phyloP scores from a whole-genome alignment of 2,888 invertebrate species.

The Zele albiditarsus region DNA sequence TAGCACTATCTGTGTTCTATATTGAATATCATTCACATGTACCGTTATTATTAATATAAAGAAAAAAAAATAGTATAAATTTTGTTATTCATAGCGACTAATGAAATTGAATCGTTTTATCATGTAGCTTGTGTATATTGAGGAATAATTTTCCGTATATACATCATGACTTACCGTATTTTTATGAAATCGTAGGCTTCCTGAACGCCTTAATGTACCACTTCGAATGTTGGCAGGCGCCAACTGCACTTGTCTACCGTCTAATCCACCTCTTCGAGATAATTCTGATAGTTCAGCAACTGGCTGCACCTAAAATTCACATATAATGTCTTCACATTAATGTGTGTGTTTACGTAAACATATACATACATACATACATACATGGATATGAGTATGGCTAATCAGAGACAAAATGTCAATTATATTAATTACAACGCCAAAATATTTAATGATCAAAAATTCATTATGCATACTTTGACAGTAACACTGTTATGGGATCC shows the following conservation, averaged over 20 bases:
- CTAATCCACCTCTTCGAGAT: slow-evolving; percentile 83
- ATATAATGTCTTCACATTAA: not conserved
- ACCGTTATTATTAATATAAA: slow-evolving; percentile 1
- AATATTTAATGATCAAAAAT: slow-evolving; percentile 7
- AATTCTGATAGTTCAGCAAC: slow-evolving; percentile 94
- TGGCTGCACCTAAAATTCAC: slow-evolving; percentile 85
- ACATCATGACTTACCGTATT: slow-evolving; percentile 74
- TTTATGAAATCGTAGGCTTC: slow-evolving; percentile 84
- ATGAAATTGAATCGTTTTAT: too few species aligned
- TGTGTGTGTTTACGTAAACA: not conserved
- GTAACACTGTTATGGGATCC: slow-evolving; percentile 87
- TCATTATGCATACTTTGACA: slow-evolving; percentile 81
- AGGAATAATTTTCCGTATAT: slow-evolving; percentile 23
- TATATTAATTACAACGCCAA: slow-evolving; percentile 5
- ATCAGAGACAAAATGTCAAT: not conserved
- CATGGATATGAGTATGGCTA: not conserved
- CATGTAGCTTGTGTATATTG: too few species aligned
- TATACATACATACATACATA: too few species aligned
- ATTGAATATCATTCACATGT: not conserved
- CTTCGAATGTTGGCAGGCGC: slow-evolving; percentile 80
- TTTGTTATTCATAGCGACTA: not conserved
- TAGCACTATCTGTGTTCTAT: slow-evolving; percentile 55
- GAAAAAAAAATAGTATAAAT: too few species aligned
- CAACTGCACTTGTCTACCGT: slow-evolving; percentile 80
- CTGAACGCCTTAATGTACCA: slow-evolving; percentile 88